Evolutionary conservation across 2,797 vertebrate genomes (phyloP), one percentile per base, ranked within the genome.

Genomic region (Agapornis canus): DNA sequence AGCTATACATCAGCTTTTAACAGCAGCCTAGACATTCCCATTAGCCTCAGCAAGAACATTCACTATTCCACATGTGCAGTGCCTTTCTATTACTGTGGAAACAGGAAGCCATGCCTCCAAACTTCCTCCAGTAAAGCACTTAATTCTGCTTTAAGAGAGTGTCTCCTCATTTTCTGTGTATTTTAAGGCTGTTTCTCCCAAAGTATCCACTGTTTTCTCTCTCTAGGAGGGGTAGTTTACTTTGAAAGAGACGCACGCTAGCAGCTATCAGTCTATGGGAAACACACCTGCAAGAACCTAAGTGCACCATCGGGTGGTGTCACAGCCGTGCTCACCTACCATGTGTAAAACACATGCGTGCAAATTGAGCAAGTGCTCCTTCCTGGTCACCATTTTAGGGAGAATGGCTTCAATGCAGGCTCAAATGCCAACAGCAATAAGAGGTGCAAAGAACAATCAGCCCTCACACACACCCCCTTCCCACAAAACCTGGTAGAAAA

Each of bases 311-410:
- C 0, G 1, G 57, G 49, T 14, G 20, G 56, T 25, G 35, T 49
- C 56, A 77, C 59, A 80, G 65, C 29, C 17, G 4, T 0, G 3
- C 56, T 78, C 45, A 68, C 23, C 52, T 45, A 40, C 22, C 49
- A 37, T 0, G 9, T 9, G 32, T 23, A 61, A 85, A 32, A 21
- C 0, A 0, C 37, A 26, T 0, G 0, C 1, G 0, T 16, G 16
- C 25, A 71, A 85, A 93, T 42, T 19, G 9, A 35, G 35, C 42
- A 52, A 69, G 45, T 0, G 0, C 20, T 78, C 75, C 49, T 45
- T 75, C 71, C 39, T 39, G 27, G 63, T 37, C 16, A 4, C 14
- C 40, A 20, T 32, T 42, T 54, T 14, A 9, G 6, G 29, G 32
- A 69, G 35, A 42, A 73, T 42, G 13, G 14, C 48, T 86, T 64